Percentiles rank a stretch among this genome's conserved stretches.
Evolutionary conservation across 2,888 invertebrate species (phyloP).

Genomic region (Agrilus mali): DNA sequence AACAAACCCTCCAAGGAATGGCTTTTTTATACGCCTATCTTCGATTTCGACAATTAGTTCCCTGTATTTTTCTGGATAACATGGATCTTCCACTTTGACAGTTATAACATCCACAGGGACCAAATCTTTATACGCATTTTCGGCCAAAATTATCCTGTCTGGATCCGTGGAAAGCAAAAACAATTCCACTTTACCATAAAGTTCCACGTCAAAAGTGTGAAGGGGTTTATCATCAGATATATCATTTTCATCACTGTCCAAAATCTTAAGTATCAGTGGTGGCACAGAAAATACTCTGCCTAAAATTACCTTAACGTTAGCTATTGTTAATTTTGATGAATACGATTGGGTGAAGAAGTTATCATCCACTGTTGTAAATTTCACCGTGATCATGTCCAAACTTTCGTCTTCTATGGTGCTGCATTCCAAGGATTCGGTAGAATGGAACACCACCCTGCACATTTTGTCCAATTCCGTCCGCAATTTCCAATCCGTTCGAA

Average conservation of each 20-base stretch:
- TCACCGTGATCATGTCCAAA: constrained; percentile 19
- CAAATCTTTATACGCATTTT: constrained; percentile 24
- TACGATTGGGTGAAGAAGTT: constrained; percentile 41
- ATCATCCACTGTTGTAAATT: constrained; percentile 23
- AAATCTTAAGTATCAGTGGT: constrained; percentile 37
- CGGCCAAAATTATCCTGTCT: constrained; percentile 22
- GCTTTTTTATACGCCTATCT: constrained; percentile 51
- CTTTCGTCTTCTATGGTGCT: too few relatives aligned
- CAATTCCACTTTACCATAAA: constrained; percentile 20
- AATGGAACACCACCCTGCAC: too few relatives aligned
- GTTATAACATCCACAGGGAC: constrained; percentile 42
- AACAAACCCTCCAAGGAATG: constrained; percentile 70
- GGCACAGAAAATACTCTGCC: constrained; percentile 44
- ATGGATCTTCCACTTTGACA: constrained; percentile 33
- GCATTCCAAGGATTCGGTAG: too few relatives aligned
- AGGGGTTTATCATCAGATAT: constrained; percentile 20
- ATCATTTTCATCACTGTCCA: constrained; percentile 34
- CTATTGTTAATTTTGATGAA: constrained; percentile 39
- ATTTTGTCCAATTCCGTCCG: too few relatives aligned
- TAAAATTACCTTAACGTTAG: constrained; percentile 47
- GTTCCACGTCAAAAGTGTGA: constrained; percentile 19
- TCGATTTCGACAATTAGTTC: constrained; percentile 46
- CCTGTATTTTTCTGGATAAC: constrained; percentile 31
- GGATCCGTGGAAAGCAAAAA: constrained; percentile 19
- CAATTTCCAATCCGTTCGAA: too few relatives aligned